Percentiles rank a stretch among this genome's conserved stretches.
These are phyloP conservation scores for Philypnodon macrostomus DNA, from an alignment of 2,797 vertebrate genomes.

Conservation along the genomic window DNA sequence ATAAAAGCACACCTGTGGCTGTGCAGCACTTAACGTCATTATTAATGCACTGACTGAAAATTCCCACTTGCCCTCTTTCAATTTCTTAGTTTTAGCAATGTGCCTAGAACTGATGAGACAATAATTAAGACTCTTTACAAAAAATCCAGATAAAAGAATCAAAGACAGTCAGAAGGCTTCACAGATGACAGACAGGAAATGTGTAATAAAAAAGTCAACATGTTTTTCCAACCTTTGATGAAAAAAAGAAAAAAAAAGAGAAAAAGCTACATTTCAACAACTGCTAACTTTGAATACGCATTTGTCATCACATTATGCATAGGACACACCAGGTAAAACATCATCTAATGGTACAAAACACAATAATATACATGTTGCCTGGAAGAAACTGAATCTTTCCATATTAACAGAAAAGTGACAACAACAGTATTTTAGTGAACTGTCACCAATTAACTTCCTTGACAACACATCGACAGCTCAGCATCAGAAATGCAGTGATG, in stretches of 20 bases:
- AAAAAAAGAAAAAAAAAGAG: no score
- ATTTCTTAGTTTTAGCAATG: constrained; percentile 11
- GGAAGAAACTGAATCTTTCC: not conserved
- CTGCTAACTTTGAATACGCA: no score
- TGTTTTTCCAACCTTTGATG: no score
- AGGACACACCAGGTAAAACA: no score
- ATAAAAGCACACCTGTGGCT: constrained; percentile 30
- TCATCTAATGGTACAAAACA: not conserved
- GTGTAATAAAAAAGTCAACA: no score
- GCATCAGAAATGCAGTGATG: not conserved
- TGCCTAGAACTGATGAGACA: not conserved
- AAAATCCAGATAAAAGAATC: no score
- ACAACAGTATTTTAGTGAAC: not conserved
- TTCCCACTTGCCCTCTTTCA: not conserved
- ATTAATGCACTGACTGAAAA: constrained; percentile 14
- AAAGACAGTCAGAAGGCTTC: no score
- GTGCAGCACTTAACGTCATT: constrained; percentile 3
- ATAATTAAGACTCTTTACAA: not conserved
- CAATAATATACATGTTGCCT: not conserved
- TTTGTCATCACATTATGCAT: no score
- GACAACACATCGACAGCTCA: not conserved
- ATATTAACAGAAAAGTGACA: not conserved
- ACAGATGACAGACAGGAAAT: no score
- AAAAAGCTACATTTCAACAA: no score
- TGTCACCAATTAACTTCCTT: not conserved